These are phyloP conservation scores for Heteropelma amictum DNA, from an alignment of 2,888 invertebrate genomes.

Conservation along the genomic window DNA sequence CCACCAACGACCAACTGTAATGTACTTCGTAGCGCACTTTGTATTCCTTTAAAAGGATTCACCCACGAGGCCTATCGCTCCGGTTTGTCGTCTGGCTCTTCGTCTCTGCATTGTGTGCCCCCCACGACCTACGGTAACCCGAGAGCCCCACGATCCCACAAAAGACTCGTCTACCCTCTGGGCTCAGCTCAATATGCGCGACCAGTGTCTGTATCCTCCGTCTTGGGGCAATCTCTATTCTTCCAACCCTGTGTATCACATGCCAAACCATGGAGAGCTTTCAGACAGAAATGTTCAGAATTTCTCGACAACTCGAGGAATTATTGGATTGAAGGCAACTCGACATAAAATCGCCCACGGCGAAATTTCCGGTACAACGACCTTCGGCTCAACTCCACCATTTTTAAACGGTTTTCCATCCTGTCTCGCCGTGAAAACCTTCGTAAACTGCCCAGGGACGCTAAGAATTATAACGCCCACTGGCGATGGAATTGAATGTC, in stretches of 20 bases:
- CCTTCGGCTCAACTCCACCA: background rate
- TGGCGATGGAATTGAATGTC: conserved; percentile 8
- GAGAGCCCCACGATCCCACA: too few species aligned
- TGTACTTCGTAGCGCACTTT: too few species aligned
- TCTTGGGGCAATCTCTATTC: background rate
- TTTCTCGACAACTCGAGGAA: conserved; percentile 21
- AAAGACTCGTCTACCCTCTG: too few species aligned
- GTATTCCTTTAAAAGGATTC: too few species aligned
- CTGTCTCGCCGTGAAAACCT: background rate
- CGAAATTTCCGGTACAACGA: conserved; percentile 18
- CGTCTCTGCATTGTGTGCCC: too few species aligned
- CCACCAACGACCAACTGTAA: too few species aligned
- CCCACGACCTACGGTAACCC: too few species aligned
- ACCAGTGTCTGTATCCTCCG: background rate
- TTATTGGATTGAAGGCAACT: conserved; percentile 46
- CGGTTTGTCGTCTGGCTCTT: too few species aligned
- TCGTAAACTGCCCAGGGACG: background rate
- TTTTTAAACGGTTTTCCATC: conserved; percentile 1
- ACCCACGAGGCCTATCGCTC: too few species aligned
- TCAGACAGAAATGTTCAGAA: conserved; percentile 1
- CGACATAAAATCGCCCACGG: conserved; percentile 43
- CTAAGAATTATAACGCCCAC: conserved; percentile 18
- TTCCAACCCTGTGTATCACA: background rate
- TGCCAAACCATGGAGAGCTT: conserved; percentile 7
- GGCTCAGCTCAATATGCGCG: background rate